Conservation (phyloP, 1,140 invertebrate species). For the Dreissena rostriformis region DNA sequence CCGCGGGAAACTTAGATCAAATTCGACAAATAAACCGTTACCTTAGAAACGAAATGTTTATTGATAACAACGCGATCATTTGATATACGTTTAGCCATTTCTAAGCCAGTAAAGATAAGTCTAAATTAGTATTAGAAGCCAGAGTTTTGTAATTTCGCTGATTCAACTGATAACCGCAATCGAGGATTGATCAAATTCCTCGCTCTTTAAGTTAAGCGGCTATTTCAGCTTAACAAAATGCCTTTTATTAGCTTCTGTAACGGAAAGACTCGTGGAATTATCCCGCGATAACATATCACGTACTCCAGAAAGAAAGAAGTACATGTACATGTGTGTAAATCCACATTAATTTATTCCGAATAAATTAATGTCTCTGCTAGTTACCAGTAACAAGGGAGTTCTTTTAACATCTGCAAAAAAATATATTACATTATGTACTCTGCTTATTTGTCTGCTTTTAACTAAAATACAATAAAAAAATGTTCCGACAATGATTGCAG, state of each 20-base stretch:
- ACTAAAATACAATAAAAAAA: too few relatives aligned
- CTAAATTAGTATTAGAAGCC: constrained; percentile 53
- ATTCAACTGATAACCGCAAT: constrained; percentile 15
- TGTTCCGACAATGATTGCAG: too few relatives aligned
- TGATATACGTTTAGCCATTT: constrained; percentile 56
- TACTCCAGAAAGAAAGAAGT: too few relatives aligned
- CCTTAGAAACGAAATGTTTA: constrained; percentile 49
- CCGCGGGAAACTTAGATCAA: constrained; percentile 54
- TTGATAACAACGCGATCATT: constrained; percentile 55
- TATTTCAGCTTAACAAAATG: constrained; percentile 18
- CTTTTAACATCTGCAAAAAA: too few relatives aligned
- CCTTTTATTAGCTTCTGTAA: constrained; percentile 1
- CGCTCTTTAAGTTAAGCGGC: constrained; percentile 35
- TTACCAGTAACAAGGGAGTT: too few relatives aligned
- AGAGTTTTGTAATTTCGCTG: constrained; percentile 50
- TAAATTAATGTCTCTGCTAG: too few relatives aligned
- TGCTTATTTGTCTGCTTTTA: too few relatives aligned
- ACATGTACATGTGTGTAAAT: too few relatives aligned
- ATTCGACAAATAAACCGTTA: constrained; percentile 51
- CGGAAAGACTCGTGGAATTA: too few relatives aligned
- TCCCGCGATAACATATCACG: too few relatives aligned
- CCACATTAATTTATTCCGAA: too few relatives aligned
- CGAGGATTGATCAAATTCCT: constrained; percentile 49
- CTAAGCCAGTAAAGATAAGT: constrained; percentile 46
- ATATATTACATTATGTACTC: too few relatives aligned